Conservation (phyloP, 2,797 vertebrate species). For the Pseudochromis fuscus region DNA sequence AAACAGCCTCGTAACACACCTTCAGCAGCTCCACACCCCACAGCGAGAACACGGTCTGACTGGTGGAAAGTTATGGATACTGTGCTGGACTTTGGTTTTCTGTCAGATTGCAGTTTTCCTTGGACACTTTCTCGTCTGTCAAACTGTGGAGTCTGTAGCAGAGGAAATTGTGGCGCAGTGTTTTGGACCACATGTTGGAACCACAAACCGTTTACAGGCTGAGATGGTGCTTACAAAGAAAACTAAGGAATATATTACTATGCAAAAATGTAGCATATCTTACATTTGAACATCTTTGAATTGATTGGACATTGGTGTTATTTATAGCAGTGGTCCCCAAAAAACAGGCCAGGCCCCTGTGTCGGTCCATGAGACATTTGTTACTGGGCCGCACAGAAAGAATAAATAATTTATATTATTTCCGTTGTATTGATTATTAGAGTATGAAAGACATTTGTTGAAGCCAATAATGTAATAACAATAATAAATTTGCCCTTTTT, state of each 20-base stretch:
- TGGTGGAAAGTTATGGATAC: slow-evolving; percentile 9
- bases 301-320: neutral
- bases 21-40: slow-evolving; percentile 4
- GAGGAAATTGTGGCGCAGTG: slow-evolving; percentile 22
- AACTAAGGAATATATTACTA: neutral
- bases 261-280: neutral
- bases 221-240: neutral
- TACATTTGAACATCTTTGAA: neutral
- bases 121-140: slow-evolving; percentile 7
- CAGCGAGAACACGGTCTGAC: neutral
- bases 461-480: too few species aligned
- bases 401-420: too few species aligned
- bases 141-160: slow-evolving; percentile 22
- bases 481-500: too few species aligned
- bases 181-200: slow-evolving; percentile 14
- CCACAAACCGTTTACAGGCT: neutral
- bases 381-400: too few species aligned
- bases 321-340: too few species aligned
- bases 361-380: too few species aligned
- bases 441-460: too few species aligned
- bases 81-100: slow-evolving; percentile 6
- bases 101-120: slow-evolving; percentile 28
- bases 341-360: too few species aligned
- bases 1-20: slow-evolving; percentile 13
- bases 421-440: too few species aligned